Base-by-base conservation (phyloP, 2,888 invertebrate genomes). In the Eupithecia subumbrata region DNA sequence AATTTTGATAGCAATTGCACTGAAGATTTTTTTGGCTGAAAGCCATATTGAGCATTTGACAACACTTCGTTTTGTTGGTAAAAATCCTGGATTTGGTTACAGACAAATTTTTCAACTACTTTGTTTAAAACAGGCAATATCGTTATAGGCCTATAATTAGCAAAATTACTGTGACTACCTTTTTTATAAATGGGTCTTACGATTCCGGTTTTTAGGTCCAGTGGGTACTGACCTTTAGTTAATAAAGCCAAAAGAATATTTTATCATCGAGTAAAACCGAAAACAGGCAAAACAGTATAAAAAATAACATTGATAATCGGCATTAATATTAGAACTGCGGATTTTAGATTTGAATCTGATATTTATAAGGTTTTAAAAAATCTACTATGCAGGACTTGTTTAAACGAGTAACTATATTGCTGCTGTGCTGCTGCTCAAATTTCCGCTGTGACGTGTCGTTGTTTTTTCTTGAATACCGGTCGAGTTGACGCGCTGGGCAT, bases 401-500 rank as follows among this genome's bases (percentile, higher is more conserved):
- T 52, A 52, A n/a, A 9, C 52, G 3, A 11, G 22, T 11, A 18
- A 34, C n/a, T 9, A n/a, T n/a, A 22, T 14, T 43, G 25, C n/a
- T 22, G 22, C 25, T 45, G 40, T 74, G 71, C 82, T 81, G 76
- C 79, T 79, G 43, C 22, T 77, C 71, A 56, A 71, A 64, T 63
- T 34, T 64, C n/a, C 67, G n/a, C 45, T 67, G 72, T 67, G 48
- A 67, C 74, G 72, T 73, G 76, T 69, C 75, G 81, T 82, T 84
- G 83, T 85, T 87, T 87, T 87, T 87, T 84, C 85, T 84, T 84
- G 83, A 83, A 85, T 85, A 83, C 83, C 83, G 82, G 78, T 81
- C 77, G 82, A 78, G 83, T 86, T 83, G 84, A 85, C 84, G 85
- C 84, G 81, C 84, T 83, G 87, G 85, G 83, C 88, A 92, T 92